Evolutionary conservation across 2,113 vertebrate species (phyloP).

Genomic region (Campylomormyrus numenius): DNA sequence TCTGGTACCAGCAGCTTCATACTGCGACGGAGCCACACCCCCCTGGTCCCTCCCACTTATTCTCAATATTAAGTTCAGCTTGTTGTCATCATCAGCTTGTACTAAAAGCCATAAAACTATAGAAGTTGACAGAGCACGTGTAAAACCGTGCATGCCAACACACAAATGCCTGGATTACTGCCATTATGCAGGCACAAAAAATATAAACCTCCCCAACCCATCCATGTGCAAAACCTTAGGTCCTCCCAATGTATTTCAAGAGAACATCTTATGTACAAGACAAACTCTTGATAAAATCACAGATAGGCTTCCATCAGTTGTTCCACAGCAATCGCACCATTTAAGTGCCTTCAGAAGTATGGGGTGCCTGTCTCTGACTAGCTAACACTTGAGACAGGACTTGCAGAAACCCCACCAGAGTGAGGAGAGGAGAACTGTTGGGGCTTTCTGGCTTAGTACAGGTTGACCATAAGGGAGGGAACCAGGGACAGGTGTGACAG

Average conservation of each 20-base stretch:
- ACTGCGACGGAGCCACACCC: neutral
- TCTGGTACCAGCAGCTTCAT: neutral
- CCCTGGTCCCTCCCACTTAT: neutral
- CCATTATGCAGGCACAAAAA: neutral
- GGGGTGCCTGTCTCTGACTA: constrained; percentile 54
- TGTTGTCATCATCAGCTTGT: constrained; percentile 42
- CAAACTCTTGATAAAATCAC: neutral
- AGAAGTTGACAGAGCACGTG: neutral
- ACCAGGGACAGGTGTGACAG: constrained; percentile 34
- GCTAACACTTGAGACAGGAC: constrained; percentile 54
- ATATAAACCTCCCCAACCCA: neutral
- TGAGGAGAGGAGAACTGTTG: constrained; percentile 18
- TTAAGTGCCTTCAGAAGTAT: neutral
- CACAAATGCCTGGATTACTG: neutral
- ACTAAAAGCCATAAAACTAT: constrained; percentile 38
- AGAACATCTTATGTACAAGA: neutral
- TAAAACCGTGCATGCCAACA: neutral
- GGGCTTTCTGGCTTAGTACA: constrained; percentile 53
- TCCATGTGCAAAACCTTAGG: neutral
- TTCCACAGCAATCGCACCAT: neutral
- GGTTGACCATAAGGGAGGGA: constrained; percentile 41
- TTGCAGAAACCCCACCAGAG: constrained; percentile 50
- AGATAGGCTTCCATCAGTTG: neutral
- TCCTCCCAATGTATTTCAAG: neutral
- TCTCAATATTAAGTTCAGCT: neutral